Base-by-base conservation (phyloP, 1,140 invertebrate species). In the Penaeus vannamei region DNA sequence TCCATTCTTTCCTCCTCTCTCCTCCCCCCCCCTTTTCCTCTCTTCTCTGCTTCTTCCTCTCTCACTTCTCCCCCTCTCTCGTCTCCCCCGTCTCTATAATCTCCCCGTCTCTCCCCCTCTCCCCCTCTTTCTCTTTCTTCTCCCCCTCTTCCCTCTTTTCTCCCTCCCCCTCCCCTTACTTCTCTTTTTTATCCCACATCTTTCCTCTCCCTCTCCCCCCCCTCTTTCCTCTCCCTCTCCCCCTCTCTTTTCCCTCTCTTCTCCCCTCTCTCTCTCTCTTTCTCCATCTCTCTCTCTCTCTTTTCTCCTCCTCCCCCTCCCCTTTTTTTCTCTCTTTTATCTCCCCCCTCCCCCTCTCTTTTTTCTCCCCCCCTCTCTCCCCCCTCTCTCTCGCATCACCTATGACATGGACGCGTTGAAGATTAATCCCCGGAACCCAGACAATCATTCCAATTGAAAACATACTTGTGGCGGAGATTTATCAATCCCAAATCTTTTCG, bases 401-500 rank as follows among this genome's bases (percentile, higher is more conserved):
- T 59, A 46, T 59, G 81, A 46, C 17, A 42, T 20, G 62, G 22
- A 66, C 20, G 29, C 22, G 19, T 14, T 22, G 59, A 79, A 89
- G 87, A 89, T 84, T 69, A 84, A 85, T 89, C 60, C 42, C 46
- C 79, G 42, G 66, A 79, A 84, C 80, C 69, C 53, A 85, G 83
- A 89, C 87, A 89, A 89, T 89, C 87, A 85, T 72, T 81, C 82
- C 87, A 89, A 89, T 89, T 84, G 87, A 89, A 89, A 89, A 89
- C 87, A 89, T 84, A 62, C 72, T 77, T 76, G 87, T 29, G 82
- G 83, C 76, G 79, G 32, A 89, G 87, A 89, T 89, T 89, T 85
- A 89, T 89, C 87, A 89, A 89, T 89, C 72, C 72, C 64, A 81
- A 84, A 77, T 84, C 87, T 77, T 89, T 89, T 89, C 82, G 84